Conservation (phyloP, 2,888 invertebrate genomes). For the Xanthia togata region DNA sequence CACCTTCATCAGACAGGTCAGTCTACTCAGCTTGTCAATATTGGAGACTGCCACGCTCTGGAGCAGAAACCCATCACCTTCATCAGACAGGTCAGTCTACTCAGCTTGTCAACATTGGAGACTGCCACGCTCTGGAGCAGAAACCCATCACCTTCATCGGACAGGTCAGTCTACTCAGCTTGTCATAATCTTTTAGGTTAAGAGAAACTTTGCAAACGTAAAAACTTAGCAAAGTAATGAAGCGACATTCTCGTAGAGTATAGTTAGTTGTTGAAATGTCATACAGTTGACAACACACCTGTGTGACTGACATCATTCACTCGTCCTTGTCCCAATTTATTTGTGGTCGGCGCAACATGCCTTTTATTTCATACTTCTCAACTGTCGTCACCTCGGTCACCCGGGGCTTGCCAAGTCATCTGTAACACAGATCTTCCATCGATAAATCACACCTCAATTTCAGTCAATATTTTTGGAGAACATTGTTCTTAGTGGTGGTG, state of each 20-base stretch:
- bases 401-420: not conserved
- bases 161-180: no score
- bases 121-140: no score
- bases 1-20: slow-evolving; percentile 98
- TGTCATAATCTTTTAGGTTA: no score
- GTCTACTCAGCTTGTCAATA: no score
- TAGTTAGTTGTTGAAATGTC: not conserved
- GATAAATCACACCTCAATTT: not conserved
- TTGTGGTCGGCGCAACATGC: not conserved
- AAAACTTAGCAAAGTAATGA: not conserved
- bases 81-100: slow-evolving; percentile 93
- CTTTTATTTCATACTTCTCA: not conserved
- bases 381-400: no score
- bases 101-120: no score
- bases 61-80: slow-evolving; percentile 98
- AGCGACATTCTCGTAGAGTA: not conserved
- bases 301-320: not conserved
- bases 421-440: not conserved
- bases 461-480: not conserved
- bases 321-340: no score
- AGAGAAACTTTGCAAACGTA: no score
- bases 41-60: slow-evolving; percentile 99
- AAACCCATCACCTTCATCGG: no score
- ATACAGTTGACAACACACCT: not conserved
- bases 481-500: not conserved